Conservation (phyloP, 2,888 invertebrate genomes). For the Aphidius colemani region DNA sequence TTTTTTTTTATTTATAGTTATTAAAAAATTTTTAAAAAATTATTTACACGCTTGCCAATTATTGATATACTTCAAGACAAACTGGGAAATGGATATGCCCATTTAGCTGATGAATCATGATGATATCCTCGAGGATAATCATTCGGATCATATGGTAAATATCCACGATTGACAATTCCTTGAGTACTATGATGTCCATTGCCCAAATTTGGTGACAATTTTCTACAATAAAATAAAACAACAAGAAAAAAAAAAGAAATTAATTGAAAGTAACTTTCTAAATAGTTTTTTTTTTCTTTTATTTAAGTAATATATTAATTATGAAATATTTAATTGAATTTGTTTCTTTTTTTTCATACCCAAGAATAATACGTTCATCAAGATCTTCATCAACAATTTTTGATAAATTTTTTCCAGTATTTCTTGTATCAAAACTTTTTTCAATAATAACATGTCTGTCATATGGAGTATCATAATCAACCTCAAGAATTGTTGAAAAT, state of each 20-base stretch:
- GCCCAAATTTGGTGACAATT: slow-evolving; percentile 20
- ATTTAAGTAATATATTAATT: slow-evolving; percentile 33
- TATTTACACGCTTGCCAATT: not conserved
- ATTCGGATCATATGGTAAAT: slow-evolving; percentile 46
- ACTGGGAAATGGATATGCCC: slow-evolving; percentile 57
- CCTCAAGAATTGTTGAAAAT: slow-evolving; percentile 88
- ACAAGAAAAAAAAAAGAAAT: not conserved
- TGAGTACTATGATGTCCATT: slow-evolving; percentile 25
- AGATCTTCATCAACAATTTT: slow-evolving; percentile 54
- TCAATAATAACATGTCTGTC: slow-evolving; percentile 90
- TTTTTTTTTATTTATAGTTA: slow-evolving; percentile 5
- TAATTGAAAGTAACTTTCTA: not conserved
- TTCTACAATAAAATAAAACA: slow-evolving; percentile 3
- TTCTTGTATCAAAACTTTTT: slow-evolving; percentile 74
- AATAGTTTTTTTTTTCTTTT: slow-evolving; percentile 39
- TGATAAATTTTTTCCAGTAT: slow-evolving; percentile 49
- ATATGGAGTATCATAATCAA: slow-evolving; percentile 93
- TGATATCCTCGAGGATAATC: slow-evolving; percentile 41
- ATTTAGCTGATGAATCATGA: slow-evolving; percentile 45
- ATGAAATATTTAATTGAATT: slow-evolving; percentile 5
- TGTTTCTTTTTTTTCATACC: slow-evolving; percentile 40
- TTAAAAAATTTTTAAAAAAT: not conserved
- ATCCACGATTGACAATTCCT: slow-evolving; percentile 54
- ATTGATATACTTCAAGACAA: slow-evolving; percentile 44
- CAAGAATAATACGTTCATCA: slow-evolving; percentile 50